Evolutionary conservation across 2,113 vertebrate genomes (phyloP).

Genomic region (Saccopteryx leptura): DNA sequence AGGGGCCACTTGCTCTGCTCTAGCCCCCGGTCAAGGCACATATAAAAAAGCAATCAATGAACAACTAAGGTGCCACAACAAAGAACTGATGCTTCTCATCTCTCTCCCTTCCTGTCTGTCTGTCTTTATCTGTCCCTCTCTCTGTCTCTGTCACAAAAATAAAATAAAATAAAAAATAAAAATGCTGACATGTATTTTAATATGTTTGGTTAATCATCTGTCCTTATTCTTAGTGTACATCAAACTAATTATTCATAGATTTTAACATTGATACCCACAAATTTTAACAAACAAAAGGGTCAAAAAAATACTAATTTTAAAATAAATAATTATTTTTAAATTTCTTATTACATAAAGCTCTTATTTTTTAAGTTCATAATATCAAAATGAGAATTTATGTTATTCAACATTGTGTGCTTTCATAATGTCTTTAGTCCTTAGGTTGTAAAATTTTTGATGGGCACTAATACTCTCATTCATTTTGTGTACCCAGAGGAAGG

Average conservation of each 20-base stretch:
- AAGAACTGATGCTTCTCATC: too few species aligned
- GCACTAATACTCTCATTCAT: not conserved
- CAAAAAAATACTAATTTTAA: not conserved
- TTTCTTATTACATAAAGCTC: not conserved
- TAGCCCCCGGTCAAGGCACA: too few species aligned
- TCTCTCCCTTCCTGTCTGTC: too few species aligned
- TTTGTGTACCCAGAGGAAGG: not conserved
- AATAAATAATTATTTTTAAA: not conserved
- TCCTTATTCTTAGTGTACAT: not conserved
- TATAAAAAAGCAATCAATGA: too few species aligned
- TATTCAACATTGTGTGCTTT: not conserved
- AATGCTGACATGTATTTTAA: not conserved
- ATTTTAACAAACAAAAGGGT: not conserved
- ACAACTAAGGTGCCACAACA: too few species aligned
- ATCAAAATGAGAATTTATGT: slow-evolving; percentile 6
- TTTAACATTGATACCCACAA: not conserved
- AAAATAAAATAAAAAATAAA: not conserved
- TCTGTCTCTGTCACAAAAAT: not conserved
- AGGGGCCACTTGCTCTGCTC: too few species aligned
- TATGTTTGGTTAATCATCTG: not conserved
- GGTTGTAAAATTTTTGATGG: not conserved
- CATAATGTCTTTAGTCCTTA: not conserved
- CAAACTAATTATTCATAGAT: slow-evolving; percentile 11
- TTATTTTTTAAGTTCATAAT: not conserved
- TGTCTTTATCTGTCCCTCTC: not conserved